These are phyloP conservation scores for Sthenelais limicola DNA, from an alignment of 2,888 invertebrate genomes.

Conservation along the genomic window DNA sequence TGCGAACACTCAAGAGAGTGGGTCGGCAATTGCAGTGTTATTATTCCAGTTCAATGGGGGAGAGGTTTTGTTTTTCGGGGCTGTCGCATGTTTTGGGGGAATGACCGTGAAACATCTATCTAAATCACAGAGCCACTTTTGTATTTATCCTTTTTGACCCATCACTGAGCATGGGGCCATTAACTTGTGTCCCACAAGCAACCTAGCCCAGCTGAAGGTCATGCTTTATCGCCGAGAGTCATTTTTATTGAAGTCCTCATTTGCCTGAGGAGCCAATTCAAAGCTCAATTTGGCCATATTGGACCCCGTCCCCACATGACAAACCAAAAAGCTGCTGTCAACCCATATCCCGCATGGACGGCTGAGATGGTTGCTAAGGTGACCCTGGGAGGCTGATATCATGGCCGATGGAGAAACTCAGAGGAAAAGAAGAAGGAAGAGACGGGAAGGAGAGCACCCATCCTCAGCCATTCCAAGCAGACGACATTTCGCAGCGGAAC, in stretches of 20 bases:
- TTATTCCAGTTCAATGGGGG: no score
- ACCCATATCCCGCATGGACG: neutral
- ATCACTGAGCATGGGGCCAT: no score
- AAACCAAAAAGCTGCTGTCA: slow-evolving; percentile 8
- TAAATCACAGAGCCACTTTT: slow-evolving; percentile 33
- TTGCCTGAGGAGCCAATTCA: slow-evolving; percentile 10
- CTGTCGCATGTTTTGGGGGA: slow-evolving; percentile 27
- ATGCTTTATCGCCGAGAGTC: slow-evolving; percentile 14
- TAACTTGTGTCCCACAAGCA: no score
- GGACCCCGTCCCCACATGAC: slow-evolving; percentile 21
- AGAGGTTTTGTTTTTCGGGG: no score
- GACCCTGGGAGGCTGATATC: neutral
- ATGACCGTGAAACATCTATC: slow-evolving; percentile 24
- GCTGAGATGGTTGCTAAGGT: neutral
- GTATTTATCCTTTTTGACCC: slow-evolving; percentile 9
- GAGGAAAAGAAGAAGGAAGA: slow-evolving; percentile 13
- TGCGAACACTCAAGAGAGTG: neutral
- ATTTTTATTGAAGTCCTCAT: slow-evolving; percentile 36
- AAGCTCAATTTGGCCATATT: neutral
- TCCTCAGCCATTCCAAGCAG: slow-evolving; percentile 10
- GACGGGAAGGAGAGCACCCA: no score
- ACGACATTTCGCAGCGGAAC: neutral
- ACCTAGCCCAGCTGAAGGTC: neutral
- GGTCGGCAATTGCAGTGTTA: no score
- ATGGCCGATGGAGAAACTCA: neutral